These are phyloP conservation scores for Hydrolagus colliei DNA, from an alignment of 2,797 vertebrate genomes.

Conservation along the genomic window DNA sequence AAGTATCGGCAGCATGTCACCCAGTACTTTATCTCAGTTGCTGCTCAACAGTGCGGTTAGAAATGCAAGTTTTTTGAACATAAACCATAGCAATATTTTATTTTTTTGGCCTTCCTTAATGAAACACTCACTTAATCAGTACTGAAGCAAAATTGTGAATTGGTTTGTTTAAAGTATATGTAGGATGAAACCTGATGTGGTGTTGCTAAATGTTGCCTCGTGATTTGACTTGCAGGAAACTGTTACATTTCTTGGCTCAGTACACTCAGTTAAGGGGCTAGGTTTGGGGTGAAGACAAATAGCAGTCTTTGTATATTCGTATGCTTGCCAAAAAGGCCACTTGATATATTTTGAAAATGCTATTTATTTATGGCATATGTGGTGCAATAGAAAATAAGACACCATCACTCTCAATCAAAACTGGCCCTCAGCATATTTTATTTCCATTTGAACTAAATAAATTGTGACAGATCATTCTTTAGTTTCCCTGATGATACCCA, in stretches of 20 bases:
- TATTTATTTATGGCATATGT: constrained; percentile 44
- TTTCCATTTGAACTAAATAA: constrained; percentile 37
- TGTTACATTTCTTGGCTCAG: not conserved
- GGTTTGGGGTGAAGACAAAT: not conserved
- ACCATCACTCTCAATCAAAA: constrained; percentile 37
- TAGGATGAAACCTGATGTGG: not conserved
- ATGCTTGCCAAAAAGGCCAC: constrained; percentile 5
- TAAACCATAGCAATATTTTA: not conserved
- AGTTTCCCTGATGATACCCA: not conserved
- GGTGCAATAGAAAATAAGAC: constrained; percentile 35
- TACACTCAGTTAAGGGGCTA: not conserved
- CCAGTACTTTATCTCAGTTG: not conserved
- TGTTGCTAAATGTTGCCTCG: not conserved
- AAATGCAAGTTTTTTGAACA: not conserved
- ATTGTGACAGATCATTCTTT: not conserved
- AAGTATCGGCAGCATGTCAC: not conserved
- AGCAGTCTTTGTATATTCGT: not conserved
- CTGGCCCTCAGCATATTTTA: constrained; percentile 39
- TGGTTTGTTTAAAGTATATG: not conserved
- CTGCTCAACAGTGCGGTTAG: not conserved
- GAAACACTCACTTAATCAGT: not conserved
- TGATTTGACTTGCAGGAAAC: not conserved
- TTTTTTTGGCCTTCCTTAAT: not conserved
- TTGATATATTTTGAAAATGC: constrained; percentile 32
- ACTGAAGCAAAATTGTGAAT: not conserved